Base-by-base conservation (phyloP, 2,113 vertebrate species). In the Alethe castanea region DNA sequence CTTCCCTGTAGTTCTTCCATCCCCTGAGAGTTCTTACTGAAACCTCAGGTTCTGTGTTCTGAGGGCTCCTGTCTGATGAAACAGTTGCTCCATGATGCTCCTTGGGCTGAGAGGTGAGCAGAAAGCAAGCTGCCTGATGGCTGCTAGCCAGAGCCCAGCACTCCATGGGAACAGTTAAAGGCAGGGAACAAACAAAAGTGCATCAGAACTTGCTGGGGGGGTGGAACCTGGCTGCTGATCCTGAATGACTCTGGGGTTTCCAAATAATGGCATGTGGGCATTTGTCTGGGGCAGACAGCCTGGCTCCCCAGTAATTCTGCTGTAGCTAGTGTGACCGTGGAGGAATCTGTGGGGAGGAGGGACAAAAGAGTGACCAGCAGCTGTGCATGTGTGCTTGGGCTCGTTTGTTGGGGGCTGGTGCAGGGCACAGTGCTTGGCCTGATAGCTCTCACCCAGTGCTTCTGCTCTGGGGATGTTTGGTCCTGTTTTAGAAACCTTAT, bases 251-350 rank as follows among this genome's bases (percentile, higher is more conserved):
- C 45, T 29, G 44, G 31, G 35, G 15, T 69, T 60, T 84, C 76
- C 62, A 53, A 40, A 28, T 40, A 70, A 85, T 5, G 54, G 86
- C 52, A 72, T 81, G 95, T 96, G 92, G 96, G 90, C 33, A 76
- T 96, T 89, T 90, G 80, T 92, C 69, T 2, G 6, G 79, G 60
- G 33, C 84, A 96, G 89, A 95, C 93, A 92, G 83, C 72, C 85
- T 96, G 78, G 40, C 92, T 95, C 88, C 83, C 57, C 2, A 5
- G 64, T 98, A 97, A 97, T 96, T 97, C 97, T 95, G 61, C 81
- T 19, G 93, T 92, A 91, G 70, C 88, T 84, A 23, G 11, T 77
- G 96, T 96, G 81, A 94, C 88, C 48, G 60, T 70, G n/a, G 31
- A 96, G 90, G 96, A 95, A 66, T 92, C 72, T 0, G 4, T 52